Evolutionary conservation across 2,113 vertebrate species (phyloP), one percentile per base, ranked within the genome.

Genomic region (Aptenodytes forsteri): DNA sequence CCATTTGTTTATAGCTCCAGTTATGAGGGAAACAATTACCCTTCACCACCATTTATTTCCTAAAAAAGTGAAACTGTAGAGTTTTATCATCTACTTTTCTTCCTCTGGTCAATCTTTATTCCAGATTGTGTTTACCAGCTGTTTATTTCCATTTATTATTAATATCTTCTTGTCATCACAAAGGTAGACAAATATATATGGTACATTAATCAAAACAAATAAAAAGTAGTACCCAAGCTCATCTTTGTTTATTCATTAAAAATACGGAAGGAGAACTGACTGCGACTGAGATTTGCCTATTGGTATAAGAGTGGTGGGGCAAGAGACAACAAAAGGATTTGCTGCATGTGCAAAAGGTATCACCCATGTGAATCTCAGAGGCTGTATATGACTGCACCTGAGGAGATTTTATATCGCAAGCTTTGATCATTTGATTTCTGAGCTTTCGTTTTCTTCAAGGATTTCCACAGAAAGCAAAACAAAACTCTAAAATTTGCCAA

Each of bases 391-490:
- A 16, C n/a, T 49, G 71, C 55, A 84, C 85, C 89, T 69, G 64
- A 72, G 83, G 79, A 92, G 72, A 34, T 83, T 62, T 62, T 66
- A 19, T 5, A 76, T 55, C 66, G 10, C 44, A 54, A 64, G 81
- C 55, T 93, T 85, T 91, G 76, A 89, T 73, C 58, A 11, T 30
- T 47, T 80, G 46, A 77, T 92, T 91, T 73, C 49, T 10, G 62
- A 91, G 76, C 62, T 46, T 79, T 65, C 36, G 1, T 84, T 70
- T 73, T 50, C 93, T 96, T 94, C 87, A 70, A 96, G 89, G 93
- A 47, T 90, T 83, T 83, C 83, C 66, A 52, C 69, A 32, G 65
- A 93, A 97, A 91, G 75, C 64, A 81, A 97, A 90, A 96, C 77
- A 96, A 82, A 97, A 64, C 82, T 32, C 75, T 67, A 15, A 50